A percentile compares a stretch with the other conserved stretches of the same genome.
These are phyloP conservation scores for Hedya salicella DNA, from an alignment of 2,888 invertebrate genomes.

Conservation along the genomic window DNA sequence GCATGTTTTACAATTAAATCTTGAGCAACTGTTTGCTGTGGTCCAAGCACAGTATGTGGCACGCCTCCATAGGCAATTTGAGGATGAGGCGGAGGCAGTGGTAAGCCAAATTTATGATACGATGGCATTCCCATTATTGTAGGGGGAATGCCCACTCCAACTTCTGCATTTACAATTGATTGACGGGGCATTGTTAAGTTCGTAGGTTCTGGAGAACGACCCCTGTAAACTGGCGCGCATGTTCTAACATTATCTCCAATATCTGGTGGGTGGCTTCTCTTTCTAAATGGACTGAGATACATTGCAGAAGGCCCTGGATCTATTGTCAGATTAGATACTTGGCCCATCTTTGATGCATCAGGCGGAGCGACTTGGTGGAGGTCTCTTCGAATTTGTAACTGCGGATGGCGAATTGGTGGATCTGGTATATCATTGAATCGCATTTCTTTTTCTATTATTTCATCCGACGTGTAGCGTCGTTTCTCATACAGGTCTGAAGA, in stretches of 20 bases:
- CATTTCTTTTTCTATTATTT: constrained; percentile 79
- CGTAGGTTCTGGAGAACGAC: constrained; percentile 80
- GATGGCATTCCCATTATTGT: constrained; percentile 77
- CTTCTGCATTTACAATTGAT: constrained; percentile 63
- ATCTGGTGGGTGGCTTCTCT: constrained; percentile 84
- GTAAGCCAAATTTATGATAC: constrained; percentile 80
- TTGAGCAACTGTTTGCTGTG: constrained; percentile 82
- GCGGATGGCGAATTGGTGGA: constrained; percentile 80
- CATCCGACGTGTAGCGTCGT: constrained; percentile 75
- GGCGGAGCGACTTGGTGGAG: constrained; percentile 85
- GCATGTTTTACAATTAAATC: constrained; percentile 83
- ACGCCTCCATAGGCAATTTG: constrained; percentile 75
- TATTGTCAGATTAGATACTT: constrained; percentile 76
- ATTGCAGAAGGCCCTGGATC: constrained; percentile 76
- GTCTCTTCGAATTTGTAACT: constrained; percentile 91
- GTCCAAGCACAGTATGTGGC: constrained; percentile 72
- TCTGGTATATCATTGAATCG: constrained; percentile 79
- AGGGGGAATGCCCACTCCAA: constrained; percentile 73
- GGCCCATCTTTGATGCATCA: constrained; percentile 70
- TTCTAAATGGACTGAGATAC: constrained; percentile 84
- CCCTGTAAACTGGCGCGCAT: constrained; percentile 73
- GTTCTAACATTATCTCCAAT: constrained; percentile 73
- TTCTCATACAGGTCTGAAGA: constrained; percentile 75
- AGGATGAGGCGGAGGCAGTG: constrained; percentile 77
- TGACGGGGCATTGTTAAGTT: constrained; percentile 79